Percentiles rank a stretch among this genome's conserved stretches.
Evolutionary conservation across 2,797 vertebrate genomes (phyloP).

Genomic region (Rhinatrema bivittatum): DNA sequence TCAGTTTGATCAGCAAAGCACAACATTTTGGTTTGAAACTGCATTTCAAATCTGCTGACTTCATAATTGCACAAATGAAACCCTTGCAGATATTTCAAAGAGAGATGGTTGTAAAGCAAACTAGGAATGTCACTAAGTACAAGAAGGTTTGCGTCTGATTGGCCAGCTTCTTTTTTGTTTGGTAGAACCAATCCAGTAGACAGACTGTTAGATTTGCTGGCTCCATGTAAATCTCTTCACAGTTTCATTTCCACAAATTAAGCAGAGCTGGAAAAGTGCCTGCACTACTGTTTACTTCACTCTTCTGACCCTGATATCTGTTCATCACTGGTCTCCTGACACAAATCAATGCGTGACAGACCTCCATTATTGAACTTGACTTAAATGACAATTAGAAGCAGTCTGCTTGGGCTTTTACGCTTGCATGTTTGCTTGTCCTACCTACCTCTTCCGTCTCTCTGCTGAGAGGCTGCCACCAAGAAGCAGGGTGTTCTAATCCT

Average conservation of each 20-base stretch:
- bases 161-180: slow-evolving; percentile 1
- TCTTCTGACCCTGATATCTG: neutral
- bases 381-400: neutral
- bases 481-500: no score
- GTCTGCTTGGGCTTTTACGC: neutral
- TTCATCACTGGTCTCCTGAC: neutral
- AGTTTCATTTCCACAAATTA: no score
- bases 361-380: neutral
- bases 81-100: slow-evolving; percentile 13
- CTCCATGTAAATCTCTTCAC: no score
- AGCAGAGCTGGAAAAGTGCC: neutral
- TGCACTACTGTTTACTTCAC: neutral
- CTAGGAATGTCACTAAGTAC: slow-evolving; percentile 20
- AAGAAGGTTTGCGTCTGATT: slow-evolving; percentile 11
- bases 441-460: slow-evolving; percentile 5
- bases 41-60: slow-evolving; percentile 25
- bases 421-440: no score
- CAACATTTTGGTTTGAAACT: slow-evolving; percentile 25
- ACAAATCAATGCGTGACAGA: slow-evolving; percentile 8
- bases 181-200: neutral
- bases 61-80: slow-evolving; percentile 37
- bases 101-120: slow-evolving; percentile 11
- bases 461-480: no score
- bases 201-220: neutral
- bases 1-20: slow-evolving; percentile 24